Conservation (phyloP, 2,113 vertebrate genomes). For the Nerophis lumbriciformis region DNA sequence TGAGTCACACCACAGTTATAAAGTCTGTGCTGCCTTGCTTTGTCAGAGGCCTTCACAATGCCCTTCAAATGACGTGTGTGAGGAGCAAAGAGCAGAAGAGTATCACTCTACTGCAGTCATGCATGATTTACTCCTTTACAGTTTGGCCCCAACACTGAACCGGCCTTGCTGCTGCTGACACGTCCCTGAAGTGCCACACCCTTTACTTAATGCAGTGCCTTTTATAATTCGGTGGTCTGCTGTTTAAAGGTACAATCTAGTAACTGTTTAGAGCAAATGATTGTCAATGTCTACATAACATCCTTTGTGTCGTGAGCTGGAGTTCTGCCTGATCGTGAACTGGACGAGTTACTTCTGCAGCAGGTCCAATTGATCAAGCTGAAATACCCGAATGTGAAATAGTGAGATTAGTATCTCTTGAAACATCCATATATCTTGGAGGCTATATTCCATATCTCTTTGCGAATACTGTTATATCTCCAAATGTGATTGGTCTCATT, state of each 20-base stretch:
- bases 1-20: constrained; percentile 17
- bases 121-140: constrained; percentile 48
- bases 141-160: constrained; percentile 20
- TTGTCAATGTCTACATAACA: neutral
- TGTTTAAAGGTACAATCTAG: neutral
- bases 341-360: too few relatives aligned
- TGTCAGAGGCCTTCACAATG: constrained; percentile 46
- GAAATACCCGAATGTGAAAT: too few relatives aligned
- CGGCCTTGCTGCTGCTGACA: constrained; percentile 12
- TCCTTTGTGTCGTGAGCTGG: neutral
- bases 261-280: neutral
- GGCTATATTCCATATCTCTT: neutral
- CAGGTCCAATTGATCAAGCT: neutral
- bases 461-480: neutral
- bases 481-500: constrained; percentile 39
- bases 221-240: neutral
- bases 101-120: constrained; percentile 15
- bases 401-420: too few relatives aligned
- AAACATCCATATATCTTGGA: neutral
- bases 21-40: constrained; percentile 26
- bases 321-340: neutral
- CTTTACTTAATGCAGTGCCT: neutral
- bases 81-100: neutral
- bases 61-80: constrained; percentile 20
- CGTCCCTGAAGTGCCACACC: constrained; percentile 1